Percentiles rank a stretch among this genome's conserved stretches.
phyloP scores from a whole-genome alignment of 2,888 invertebrate genomes.

The Orthosia incerta region DNA sequence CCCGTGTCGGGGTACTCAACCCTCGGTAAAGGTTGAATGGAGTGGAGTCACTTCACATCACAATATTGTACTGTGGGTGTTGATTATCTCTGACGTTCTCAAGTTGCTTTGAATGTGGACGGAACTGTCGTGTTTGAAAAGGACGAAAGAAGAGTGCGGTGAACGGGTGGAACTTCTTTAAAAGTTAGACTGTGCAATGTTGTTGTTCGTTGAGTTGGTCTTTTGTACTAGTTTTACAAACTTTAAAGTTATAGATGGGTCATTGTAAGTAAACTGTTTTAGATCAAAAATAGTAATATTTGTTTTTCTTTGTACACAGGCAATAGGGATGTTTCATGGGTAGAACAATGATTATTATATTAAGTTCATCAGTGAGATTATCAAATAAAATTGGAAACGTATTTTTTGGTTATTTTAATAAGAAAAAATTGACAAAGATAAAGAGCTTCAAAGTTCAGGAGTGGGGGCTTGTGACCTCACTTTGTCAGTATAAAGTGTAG shows the following conservation, averaged over 20 bases:
- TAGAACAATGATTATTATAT: not conserved
- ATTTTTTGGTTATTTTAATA: too few species aligned
- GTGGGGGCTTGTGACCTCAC: too few species aligned
- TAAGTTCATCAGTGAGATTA: too few species aligned
- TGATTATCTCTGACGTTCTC: constrained; percentile 57
- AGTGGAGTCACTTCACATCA: constrained; percentile 58
- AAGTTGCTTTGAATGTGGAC: constrained; percentile 46
- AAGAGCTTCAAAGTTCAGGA: too few species aligned
- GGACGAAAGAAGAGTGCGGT: constrained; percentile 10
- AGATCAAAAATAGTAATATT: not conserved
- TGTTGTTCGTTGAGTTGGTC: not conserved
- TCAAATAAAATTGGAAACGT: too few species aligned
- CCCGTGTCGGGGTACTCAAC: constrained; percentile 43
- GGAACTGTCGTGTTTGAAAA: constrained; percentile 36
- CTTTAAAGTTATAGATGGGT: not conserved
- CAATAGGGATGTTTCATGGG: too few species aligned
- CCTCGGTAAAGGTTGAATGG: constrained; percentile 55
- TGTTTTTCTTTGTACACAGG: too few species aligned
- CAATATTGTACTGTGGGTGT: constrained; percentile 53
- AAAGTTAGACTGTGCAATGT: constrained; percentile 24
- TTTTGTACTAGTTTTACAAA: constrained; percentile 1
- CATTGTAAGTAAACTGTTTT: not conserved
- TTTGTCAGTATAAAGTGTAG: too few species aligned
- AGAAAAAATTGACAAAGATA: too few species aligned
- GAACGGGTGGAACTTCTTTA: constrained; percentile 29